Percentiles rank a stretch among this genome's conserved stretches.
phyloP scores from a whole-genome alignment of 2,888 invertebrate species.

The Rhingia rostrata region DNA sequence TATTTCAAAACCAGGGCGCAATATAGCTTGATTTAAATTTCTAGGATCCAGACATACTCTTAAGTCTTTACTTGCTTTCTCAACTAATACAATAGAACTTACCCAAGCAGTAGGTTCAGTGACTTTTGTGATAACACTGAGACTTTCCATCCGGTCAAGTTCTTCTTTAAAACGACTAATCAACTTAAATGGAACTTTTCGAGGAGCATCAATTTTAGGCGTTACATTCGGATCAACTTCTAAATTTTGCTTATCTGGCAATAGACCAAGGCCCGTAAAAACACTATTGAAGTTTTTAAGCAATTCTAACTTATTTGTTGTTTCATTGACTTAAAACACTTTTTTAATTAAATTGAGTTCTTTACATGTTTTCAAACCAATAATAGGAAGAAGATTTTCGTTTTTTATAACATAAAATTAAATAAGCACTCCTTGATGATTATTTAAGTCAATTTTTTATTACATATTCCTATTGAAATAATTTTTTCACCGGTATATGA shows the following conservation, averaged over 20 bases:
- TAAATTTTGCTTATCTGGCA: not conserved
- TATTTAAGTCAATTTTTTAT: not conserved
- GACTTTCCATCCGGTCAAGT: slow-evolving; percentile 1
- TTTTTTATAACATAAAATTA: slow-evolving; percentile 12
- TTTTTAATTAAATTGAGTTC: too few species aligned
- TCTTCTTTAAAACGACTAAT: not conserved
- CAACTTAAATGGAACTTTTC: slow-evolving; percentile 1
- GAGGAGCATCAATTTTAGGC: slow-evolving; percentile 4
- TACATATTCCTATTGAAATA: not conserved
- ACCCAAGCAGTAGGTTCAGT: slow-evolving; percentile 70
- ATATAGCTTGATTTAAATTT: slow-evolving; percentile 62
- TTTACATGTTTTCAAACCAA: slow-evolving; percentile 19
- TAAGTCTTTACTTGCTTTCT: slow-evolving; percentile 60
- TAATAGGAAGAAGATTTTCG: slow-evolving; percentile 21
- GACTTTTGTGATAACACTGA: slow-evolving; percentile 39
- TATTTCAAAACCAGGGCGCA: slow-evolving; percentile 50
- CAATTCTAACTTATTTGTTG: too few species aligned
- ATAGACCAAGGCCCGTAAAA: slow-evolving; percentile 9
- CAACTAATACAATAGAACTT: slow-evolving; percentile 62
- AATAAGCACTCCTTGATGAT: not conserved
- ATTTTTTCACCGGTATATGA: not conserved
- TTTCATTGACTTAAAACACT: too few species aligned
- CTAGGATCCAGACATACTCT: slow-evolving; percentile 64
- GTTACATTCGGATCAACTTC: not conserved
- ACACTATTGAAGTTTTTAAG: not conserved